Percentiles rank a stretch among this genome's conserved stretches.
These are phyloP conservation scores for Paratrypauchen microcephalus DNA, from an alignment of 2,797 vertebrate genomes.

Conservation along the genomic window DNA sequence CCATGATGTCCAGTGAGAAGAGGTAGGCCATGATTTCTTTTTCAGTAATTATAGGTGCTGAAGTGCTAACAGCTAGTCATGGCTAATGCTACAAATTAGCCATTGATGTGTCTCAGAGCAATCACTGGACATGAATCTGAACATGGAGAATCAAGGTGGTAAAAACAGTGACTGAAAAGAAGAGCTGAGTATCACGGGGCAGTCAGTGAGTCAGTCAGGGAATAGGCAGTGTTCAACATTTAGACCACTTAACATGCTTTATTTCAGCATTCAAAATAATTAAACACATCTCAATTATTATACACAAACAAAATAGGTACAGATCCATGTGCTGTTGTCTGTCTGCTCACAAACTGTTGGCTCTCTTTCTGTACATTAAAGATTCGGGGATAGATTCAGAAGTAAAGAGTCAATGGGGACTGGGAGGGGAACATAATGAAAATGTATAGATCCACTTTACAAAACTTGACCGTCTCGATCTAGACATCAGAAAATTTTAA, in stretches of 20 bases:
- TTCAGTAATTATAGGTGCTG: not conserved
- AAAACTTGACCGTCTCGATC: constrained; percentile 44
- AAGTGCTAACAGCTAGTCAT: not conserved
- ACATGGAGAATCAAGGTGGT: not conserved
- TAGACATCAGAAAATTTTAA: constrained; percentile 65
- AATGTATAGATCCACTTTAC: constrained; percentile 29
- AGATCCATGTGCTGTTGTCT: constrained; percentile 83
- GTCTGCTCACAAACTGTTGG: constrained; percentile 68
- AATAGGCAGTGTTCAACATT: constrained; percentile 70
- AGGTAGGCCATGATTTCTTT: constrained; percentile 44
- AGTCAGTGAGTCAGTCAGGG: constrained; percentile 56
- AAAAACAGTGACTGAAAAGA: not conserved
- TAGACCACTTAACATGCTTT: constrained; percentile 99
- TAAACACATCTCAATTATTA: constrained; percentile 99
- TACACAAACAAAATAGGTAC: constrained; percentile 98
- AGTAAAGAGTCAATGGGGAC: constrained; percentile 11
- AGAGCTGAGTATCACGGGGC: constrained; percentile 13
- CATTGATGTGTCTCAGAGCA: not conserved
- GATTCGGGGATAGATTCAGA: constrained; percentile 51
- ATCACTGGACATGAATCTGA: not conserved
- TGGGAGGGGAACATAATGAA: constrained; percentile 20
- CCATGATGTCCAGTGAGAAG: constrained; percentile 6
- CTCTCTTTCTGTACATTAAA: constrained; percentile 53
- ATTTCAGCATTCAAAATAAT: constrained; percentile 99
- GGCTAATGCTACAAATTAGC: not conserved